phyloP scores from a whole-genome alignment of 2,113 vertebrate genomes.

The Nibea coibor region DNA sequence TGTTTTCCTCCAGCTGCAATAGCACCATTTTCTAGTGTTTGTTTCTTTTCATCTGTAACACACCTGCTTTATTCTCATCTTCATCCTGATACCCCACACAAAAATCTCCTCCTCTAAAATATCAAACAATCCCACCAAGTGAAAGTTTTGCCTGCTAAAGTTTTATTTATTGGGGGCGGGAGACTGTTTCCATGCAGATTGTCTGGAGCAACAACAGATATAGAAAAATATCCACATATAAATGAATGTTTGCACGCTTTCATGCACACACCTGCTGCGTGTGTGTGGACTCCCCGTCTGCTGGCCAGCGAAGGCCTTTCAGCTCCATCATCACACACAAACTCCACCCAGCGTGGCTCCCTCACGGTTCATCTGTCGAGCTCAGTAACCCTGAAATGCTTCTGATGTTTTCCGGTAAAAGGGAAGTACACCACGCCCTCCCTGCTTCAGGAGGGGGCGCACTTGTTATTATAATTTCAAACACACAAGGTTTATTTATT shows the following conservation, averaged over 20 bases:
- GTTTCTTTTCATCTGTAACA: background rate
- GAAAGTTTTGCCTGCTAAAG: conserved; percentile 33
- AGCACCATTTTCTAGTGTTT: background rate
- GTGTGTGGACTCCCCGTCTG: background rate
- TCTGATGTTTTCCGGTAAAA: conserved; percentile 52
- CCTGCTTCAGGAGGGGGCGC: background rate
- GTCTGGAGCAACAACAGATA: conserved; percentile 19
- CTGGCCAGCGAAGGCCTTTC: conserved; percentile 18
- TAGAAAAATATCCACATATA: conserved; percentile 30
- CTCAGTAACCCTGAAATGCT: conserved; percentile 54
- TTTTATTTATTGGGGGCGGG: conserved; percentile 46
- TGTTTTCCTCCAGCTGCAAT: background rate
- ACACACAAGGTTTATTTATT: conserved; percentile 25
- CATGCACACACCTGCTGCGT: background rate
- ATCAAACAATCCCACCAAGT: conserved; percentile 21
- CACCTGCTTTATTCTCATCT: background rate
- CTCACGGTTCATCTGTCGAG: conserved; percentile 53
- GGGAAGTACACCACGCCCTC: conserved; percentile 5
- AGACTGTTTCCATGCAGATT: conserved; percentile 13
- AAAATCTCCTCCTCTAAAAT: background rate
- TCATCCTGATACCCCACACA: background rate
- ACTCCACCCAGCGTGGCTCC: conserved; percentile 46
- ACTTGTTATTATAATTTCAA: conserved; percentile 30
- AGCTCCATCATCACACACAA: conserved; percentile 20
- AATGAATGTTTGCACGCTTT: background rate